Base-by-base conservation (phyloP, 2,797 vertebrate species). In the Columba guinea region DNA sequence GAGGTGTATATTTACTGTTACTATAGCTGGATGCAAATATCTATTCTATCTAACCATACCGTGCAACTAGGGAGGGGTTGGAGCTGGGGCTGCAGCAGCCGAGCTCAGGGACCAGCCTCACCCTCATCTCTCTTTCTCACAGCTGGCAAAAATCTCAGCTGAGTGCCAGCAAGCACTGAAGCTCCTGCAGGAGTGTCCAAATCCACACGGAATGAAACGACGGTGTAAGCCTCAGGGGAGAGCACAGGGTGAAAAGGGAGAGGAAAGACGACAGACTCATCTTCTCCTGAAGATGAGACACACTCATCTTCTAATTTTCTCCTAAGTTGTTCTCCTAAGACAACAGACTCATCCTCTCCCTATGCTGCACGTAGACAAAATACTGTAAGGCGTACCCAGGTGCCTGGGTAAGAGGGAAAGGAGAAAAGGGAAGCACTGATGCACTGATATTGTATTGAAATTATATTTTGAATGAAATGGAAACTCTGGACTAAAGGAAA, bases 401-500 rank as follows among this genome's bases (percentile, higher is more conserved):
- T 75, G 12, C 22, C 58, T 59, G 22, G 9, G 14, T 87, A 39
- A 49, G 44, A 77, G 7, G 28, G 21, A 76, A 87, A 56, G 64
- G 23, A 63, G 11, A 34, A 77, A 49, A 84, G 21, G 20, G 27
- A 87, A 90, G 48, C 28, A 11, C 9, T 74, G 55, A 30, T 63
- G 34, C 0, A 11, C 8, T 76, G 55, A 30, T 63, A 37, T 0
- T 0, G n/a, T 80, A n/a, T 8, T 89, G 32, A 83, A 83, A 80
- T 83, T 41, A 23, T 70, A 7, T 7, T 87, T 84, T 78, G 48
- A 91, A 53, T 86, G 8, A 87, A 75, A 39, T 0, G 2, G 16
- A 84, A 68, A 28, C 16, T 15, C 6, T 20, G 6, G 20, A 52
- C 52, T 87, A 91, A 90, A 59, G 22, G 3, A 7, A 19, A 28